Base-by-base conservation (phyloP, 2,888 invertebrate species). In the Stomorhina lunata region DNA sequence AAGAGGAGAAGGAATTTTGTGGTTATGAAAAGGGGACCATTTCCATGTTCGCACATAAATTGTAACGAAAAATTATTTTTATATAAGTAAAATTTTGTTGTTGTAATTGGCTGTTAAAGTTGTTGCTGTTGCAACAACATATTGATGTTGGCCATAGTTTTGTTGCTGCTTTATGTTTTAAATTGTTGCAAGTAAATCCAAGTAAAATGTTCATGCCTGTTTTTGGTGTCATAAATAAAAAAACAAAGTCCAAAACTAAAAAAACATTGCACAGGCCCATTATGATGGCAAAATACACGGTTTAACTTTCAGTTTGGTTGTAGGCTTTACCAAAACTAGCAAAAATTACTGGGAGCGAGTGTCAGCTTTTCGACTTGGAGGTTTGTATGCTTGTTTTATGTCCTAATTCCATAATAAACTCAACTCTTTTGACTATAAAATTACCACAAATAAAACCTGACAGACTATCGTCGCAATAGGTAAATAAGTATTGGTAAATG, bases 341-440 rank as follows among this genome's bases (percentile, higher is more conserved):
- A 17, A 63, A 63, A 29, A 37, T 6, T 7, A 4, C 27, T 32
- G 50, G 40, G 32, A 53, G 53, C 6, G 40, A 29, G 5, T 12
- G n/a, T 73, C 2, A 40, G 7, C 25, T n/a, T 55, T 12, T 34
- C 45, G 10, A 22, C 15, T 55, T 5, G 2, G 4, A 25, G 5
- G 29, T 20, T n/a, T 10, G 32, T 27, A 29, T 63, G 48, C 25
- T 65, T 81, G 69, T 82, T 85, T n/a, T 72, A 82, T 82, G 88
- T 86, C 88, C 88, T 88, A 88, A 88, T 88, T 88, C 87, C 86
- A 89, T 88, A 89, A 89, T 88, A 86, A 86, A 89, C 86, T 85
- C 84, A 77, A 84, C 79, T 87, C 84, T 79, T n/a, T n/a, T 20
- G 59, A 82, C 83, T 84, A 29, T 40, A 29, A 73, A 73, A 73